phyloP scores from a whole-genome alignment of 2,797 vertebrate species.

The Eospalax fontanierii region DNA sequence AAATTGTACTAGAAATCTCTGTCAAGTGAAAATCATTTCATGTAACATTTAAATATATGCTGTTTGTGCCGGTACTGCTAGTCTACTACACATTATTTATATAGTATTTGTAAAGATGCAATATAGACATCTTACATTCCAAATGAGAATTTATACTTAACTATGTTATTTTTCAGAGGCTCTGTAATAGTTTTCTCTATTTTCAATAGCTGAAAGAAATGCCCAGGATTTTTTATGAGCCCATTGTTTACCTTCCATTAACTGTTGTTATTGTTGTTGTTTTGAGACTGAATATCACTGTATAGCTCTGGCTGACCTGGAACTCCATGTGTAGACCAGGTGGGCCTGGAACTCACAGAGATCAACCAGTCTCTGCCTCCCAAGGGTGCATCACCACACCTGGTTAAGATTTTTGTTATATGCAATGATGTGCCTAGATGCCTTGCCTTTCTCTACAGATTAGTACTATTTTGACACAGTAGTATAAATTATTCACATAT shows the following conservation, averaged over 20 bases:
- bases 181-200: background rate
- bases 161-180: background rate
- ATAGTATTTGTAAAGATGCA: background rate
- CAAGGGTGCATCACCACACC: too few relatives aligned
- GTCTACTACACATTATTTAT: background rate
- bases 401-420: too few relatives aligned
- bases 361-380: too few relatives aligned
- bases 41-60: background rate
- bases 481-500: background rate
- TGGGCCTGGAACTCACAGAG: too few relatives aligned
- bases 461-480: background rate
- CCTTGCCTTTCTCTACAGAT: background rate
- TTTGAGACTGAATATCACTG: too few relatives aligned
- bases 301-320: too few relatives aligned
- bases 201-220: background rate
- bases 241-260: too few relatives aligned
- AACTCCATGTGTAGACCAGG: too few relatives aligned
- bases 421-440: background rate
- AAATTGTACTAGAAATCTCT: background rate
- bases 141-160: background rate
- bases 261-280: too few relatives aligned
- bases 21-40: background rate
- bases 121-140: background rate
- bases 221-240: background rate
- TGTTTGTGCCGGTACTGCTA: background rate